Base-by-base conservation (phyloP, 2,797 vertebrate genomes). In the Myotis vivesi region DNA sequence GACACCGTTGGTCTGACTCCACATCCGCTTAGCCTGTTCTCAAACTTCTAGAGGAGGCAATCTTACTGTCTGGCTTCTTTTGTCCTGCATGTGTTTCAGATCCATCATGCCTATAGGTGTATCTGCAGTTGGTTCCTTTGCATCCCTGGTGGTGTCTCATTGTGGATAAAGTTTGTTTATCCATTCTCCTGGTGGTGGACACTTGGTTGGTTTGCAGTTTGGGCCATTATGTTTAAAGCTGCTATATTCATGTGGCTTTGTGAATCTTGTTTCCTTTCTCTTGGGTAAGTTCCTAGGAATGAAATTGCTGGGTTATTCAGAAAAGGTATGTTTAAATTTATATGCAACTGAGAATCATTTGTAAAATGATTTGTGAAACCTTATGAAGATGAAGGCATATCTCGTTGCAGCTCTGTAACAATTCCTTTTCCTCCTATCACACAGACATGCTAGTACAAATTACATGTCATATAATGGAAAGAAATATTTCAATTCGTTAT, bases 91-190 rank as follows among this genome's bases (percentile, higher is more conserved):
- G 33, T 9, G 10, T 85, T 28, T 77, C 30, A 30, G 72, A 64
- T 36, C 38, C 10, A 12, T 12, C 33, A 2, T 9, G 13, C 23
- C 0, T 19, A 25, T 8, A 3, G 12, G 72, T 2, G 3, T n/a
- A 1, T 10, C 15, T 2, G 8, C 11, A 33, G 5, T 62, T 13
- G 62, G 62, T 59, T 59, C 30, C 28, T 49, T 62, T 62, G n/a
- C n/a, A 13, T 10, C 17, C n/a, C 33, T 66, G 73, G 55, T 30
- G n/a, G n/a, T 22, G 3, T 49, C 30, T 66, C n/a, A 57, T 5
- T 30, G 10, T 9, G 23, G 41, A 75, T 9, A 23, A 3, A 5
- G 6, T 59, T 13, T 17, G 9, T 17, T 12, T n/a, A 16, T 51
- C 6, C 16, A 0, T 62, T 44, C 30, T 13, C 30, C 64, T 25